Percentiles rank a stretch among this genome's conserved stretches.
Evolutionary conservation across 2,113 vertebrate genomes (phyloP).

Genomic region (Sprattus sprattus): DNA sequence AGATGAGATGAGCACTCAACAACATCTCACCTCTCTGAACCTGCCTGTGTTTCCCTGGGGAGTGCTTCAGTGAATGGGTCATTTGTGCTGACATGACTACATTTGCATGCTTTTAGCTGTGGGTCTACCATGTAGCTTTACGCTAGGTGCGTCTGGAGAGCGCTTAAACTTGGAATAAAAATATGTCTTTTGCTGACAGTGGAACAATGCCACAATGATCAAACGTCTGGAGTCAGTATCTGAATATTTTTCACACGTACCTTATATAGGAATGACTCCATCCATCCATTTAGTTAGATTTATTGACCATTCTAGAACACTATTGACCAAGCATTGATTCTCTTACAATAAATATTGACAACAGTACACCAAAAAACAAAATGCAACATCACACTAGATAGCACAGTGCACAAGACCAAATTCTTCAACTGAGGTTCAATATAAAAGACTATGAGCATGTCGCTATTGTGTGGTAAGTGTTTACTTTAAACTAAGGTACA

Average conservation of each 20-base stretch:
- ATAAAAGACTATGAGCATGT: neutral
- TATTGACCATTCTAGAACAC: neutral
- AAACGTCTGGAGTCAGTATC: neutral
- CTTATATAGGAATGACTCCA: neutral
- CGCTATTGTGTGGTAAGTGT: neutral
- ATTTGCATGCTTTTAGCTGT: conserved; percentile 16
- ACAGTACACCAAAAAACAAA: neutral
- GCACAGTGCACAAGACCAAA: neutral
- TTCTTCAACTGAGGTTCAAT: neutral
- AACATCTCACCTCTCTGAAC: neutral
- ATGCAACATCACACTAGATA: neutral
- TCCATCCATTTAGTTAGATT: neutral
- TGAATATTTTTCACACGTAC: neutral
- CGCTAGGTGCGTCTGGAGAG: neutral
- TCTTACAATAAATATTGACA: neutral
- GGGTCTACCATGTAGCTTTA: neutral
- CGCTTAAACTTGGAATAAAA: neutral
- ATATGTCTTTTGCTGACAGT: neutral
- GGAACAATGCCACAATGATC: neutral
- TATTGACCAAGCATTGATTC: neutral
- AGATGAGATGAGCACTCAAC: neutral
- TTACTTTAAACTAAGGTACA: neutral
- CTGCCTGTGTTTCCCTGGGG: neutral
- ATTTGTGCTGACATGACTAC: conserved; percentile 4
- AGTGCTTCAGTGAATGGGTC: neutral